phyloP scores from a whole-genome alignment of 2,888 invertebrate species.

The Melanchra persicariae region DNA sequence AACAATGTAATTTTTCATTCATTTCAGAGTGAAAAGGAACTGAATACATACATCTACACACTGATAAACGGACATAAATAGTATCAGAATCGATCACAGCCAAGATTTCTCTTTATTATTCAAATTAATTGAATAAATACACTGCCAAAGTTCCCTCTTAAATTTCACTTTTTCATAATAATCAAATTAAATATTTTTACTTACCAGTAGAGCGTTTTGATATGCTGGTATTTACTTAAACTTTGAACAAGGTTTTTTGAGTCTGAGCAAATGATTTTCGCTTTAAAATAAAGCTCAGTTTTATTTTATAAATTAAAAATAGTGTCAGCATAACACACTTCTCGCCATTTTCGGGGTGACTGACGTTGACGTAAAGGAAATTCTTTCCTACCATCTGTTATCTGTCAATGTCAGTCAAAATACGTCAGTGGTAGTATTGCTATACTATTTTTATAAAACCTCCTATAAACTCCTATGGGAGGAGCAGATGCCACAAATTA shows the following conservation, averaged over 20 bases:
- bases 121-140: conserved; percentile 72
- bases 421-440: conserved; percentile 27
- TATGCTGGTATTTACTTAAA: conserved; percentile 41
- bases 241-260: conserved; percentile 36
- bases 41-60: conserved; percentile 61
- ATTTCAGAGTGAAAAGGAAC: conserved; percentile 58
- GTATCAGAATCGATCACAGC: conserved; percentile 63
- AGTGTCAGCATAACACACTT: conserved; percentile 77
- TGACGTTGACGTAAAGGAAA: conserved; percentile 59
- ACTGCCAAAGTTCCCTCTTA: conserved; percentile 45
- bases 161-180: conserved; percentile 63
- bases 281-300: conserved; percentile 67
- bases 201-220: conserved; percentile 62
- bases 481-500: too few species aligned
- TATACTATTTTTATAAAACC: not conserved
- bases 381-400: conserved; percentile 48
- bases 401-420: conserved; percentile 47
- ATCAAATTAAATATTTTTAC: conserved; percentile 52
- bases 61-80: conserved; percentile 68
- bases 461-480: not conserved
- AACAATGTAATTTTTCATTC: conserved; percentile 51
- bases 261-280: conserved; percentile 61
- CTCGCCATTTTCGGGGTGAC: conserved; percentile 81
- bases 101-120: conserved; percentile 75
- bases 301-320: conserved; percentile 63